phyloP scores from a whole-genome alignment of 2,797 vertebrate genomes.

The Alcedo quadribrachys region DNA sequence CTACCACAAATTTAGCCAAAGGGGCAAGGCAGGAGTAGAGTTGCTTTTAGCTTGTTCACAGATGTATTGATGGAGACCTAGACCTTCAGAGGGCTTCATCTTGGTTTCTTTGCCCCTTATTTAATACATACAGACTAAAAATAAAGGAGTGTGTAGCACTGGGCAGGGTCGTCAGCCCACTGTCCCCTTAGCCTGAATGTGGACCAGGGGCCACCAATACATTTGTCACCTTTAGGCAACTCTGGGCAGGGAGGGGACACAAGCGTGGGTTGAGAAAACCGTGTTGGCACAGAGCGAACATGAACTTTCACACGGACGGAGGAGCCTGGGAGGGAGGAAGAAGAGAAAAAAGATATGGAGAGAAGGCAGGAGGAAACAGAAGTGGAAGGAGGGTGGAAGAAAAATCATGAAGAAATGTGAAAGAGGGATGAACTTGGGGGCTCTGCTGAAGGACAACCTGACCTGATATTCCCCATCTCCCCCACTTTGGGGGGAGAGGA shows the following conservation, averaged over 20 bases:
- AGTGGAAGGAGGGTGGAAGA: constrained; percentile 12
- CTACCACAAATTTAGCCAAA: constrained; percentile 11
- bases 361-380: constrained; percentile 38
- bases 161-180: background rate
- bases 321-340: constrained; percentile 49
- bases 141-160: background rate
- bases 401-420: constrained; percentile 22
- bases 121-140: background rate
- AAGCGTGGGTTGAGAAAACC: constrained; percentile 55
- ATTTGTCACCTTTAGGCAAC: constrained; percentile 54
- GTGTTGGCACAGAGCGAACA: constrained; percentile 89
- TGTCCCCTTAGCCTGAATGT: background rate
- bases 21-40: constrained; percentile 15
- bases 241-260: constrained; percentile 27
- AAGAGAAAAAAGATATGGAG: background rate
- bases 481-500: background rate
- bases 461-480: background rate
- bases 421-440: background rate
- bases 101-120: background rate
- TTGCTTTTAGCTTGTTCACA: constrained; percentile 45
- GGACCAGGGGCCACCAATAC: constrained; percentile 2
- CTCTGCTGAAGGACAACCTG: background rate
- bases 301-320: constrained; percentile 81
- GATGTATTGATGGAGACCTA: constrained; percentile 22
- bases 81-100: background rate